These are phyloP conservation scores for Clanis bilineata DNA, from an alignment of 2,888 invertebrate genomes.

Conservation along the genomic window DNA sequence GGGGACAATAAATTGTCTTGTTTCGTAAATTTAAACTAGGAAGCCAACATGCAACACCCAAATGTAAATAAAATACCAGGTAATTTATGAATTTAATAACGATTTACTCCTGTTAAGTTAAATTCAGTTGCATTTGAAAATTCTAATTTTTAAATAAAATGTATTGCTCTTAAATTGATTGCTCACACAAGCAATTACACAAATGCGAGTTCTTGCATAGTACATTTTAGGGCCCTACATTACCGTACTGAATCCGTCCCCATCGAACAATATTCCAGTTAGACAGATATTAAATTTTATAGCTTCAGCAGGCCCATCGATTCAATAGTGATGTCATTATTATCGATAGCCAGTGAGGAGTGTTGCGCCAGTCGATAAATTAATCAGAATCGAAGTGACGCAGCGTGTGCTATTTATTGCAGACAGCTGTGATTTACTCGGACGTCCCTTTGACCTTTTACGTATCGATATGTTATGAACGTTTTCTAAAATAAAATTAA, in stretches of 20 bases:
- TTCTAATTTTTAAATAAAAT: no score
- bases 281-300: conserved; percentile 10
- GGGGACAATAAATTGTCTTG: no score
- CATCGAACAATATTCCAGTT: neutral
- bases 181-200: no score
- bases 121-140: no score
- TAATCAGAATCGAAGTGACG: neutral
- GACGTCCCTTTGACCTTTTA: neutral
- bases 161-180: no score
- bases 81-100: no score
- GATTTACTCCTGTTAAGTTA: no score
- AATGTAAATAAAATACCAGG: no score
- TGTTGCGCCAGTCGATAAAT: conserved; percentile 11
- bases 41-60: no score
- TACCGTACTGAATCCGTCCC: neutral
- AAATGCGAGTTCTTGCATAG: no score
- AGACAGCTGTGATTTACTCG: conserved; percentile 9
- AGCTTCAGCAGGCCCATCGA: neutral
- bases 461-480: neutral
- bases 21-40: no score
- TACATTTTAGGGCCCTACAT: neutral
- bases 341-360: conserved; percentile 1
- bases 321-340: neutral
- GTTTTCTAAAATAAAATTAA: neutral
- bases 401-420: conserved; percentile 5